Evolutionary conservation across 2,113 vertebrate species (phyloP).

Genomic region (Rhizomys pruinosus): DNA sequence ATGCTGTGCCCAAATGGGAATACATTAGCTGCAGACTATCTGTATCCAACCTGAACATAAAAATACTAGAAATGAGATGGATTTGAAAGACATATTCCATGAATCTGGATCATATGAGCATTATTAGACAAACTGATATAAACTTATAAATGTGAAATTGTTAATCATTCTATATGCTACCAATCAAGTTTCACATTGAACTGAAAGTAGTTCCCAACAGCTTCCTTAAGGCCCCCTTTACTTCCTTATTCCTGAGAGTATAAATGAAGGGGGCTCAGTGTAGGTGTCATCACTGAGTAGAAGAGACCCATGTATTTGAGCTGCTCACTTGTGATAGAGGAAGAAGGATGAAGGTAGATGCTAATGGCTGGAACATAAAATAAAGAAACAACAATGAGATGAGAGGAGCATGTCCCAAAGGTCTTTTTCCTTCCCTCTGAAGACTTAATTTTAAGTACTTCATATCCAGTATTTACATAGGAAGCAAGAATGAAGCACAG

Average conservation of each 20-base stretch:
- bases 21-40: not conserved
- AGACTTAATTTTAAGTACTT: conserved; percentile 54
- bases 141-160: no score
- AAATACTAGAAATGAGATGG: not conserved
- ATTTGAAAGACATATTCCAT: not conserved
- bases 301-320: conserved; percentile 50
- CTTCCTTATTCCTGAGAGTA: no score
- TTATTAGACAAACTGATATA: not conserved
- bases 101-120: no score
- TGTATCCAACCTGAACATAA: not conserved
- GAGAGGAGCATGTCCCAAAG: conserved; percentile 68
- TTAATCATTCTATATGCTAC: no score
- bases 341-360: conserved; percentile 22
- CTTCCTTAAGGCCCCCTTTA: no score
- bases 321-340: conserved; percentile 14
- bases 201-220: no score
- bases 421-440: conserved; percentile 52
- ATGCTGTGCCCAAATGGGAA: not conserved
- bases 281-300: no score
- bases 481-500: no score
- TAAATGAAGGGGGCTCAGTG: no score
- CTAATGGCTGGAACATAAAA: no score
- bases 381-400: conserved; percentile 64
- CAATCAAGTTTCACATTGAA: no score
- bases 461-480: conserved; percentile 35